phyloP scores from a whole-genome alignment of 1,140 invertebrate species.

The Hydropsyche tenuis region DNA sequence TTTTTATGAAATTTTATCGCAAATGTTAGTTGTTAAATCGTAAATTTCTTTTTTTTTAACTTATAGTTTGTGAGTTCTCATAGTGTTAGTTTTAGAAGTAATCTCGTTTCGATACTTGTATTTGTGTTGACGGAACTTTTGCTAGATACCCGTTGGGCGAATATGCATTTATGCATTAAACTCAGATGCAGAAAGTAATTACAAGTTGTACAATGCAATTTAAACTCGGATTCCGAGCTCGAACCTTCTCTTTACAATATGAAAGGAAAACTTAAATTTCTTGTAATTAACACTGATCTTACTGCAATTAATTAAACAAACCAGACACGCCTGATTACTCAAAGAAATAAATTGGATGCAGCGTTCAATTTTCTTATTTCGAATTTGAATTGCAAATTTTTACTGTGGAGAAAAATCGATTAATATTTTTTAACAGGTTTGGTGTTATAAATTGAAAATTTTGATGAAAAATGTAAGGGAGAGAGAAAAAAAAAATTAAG shows the following conservation, averaged over 20 bases:
- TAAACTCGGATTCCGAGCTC: neutral
- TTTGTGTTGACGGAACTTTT: neutral
- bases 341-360: no score
- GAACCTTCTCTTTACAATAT: neutral
- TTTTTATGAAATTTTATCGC: no score
- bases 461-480: neutral
- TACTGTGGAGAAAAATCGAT: neutral
- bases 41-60: no score
- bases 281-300: conserved; percentile 2
- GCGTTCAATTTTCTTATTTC: no score
- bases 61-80: no score
- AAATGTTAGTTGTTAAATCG: no score
- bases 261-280: conserved; percentile 1
- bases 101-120: neutral
- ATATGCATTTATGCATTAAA: conserved; percentile 24
- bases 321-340: no score
- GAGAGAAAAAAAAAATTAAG: neutral
- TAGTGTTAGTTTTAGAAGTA: no score
- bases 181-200: conserved; percentile 13
- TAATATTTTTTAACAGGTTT: no score
- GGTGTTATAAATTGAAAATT: no score
- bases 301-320: neutral
- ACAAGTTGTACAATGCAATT: conserved; percentile 20
- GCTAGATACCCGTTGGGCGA: neutral
- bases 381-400: no score